Evolutionary conservation across 2,113 vertebrate species (phyloP), one percentile per base, ranked within the genome.

Genomic region (Cygnus buccinator): DNA sequence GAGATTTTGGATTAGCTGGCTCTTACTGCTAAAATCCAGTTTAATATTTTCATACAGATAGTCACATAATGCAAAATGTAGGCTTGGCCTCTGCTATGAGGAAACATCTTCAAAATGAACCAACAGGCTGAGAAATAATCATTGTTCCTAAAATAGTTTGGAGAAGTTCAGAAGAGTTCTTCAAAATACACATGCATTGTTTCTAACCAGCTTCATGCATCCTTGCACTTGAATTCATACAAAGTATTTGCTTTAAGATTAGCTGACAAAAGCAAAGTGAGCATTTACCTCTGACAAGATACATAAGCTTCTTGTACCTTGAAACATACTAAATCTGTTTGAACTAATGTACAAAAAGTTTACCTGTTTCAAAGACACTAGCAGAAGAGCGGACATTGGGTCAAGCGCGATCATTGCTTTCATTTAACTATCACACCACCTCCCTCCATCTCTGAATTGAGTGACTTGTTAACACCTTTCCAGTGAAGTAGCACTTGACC

Each of bases 131-230:
- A 84, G 29, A 31, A 63, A 16, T 41, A 25, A 50, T 11, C 14
- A 26, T 50, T 62, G 81, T 65, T 86, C 77, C 84, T 76, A 66
- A 82, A 91, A 94, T 66, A 91, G 31, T 39, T 37, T 33, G 39
- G 65, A 29, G 46, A 84, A 52, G 16, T 59, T 23, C 3, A 57
- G 37, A 35, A n/a, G 41, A 0, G 67, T 84, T 63, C 31, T 67
- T 48, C n/a, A 57, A 18, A 57, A 59, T 39, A 44, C 81, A 93
- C 81, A 66, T 85, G 70, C 77, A 58, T 37, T 2, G 37, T 23
- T 76, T 39, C 33, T 87, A 77, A 87, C 66, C 48, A 76, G 26
- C 46, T 90, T 78, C 4, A 15, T 43, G 39, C 19, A 22, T 80
- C 63, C 52, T 84, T 84, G 59, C 12, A 13, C 52, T 83, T 67